phyloP scores from a whole-genome alignment of 2,888 invertebrate species.

The Drosophila barbarae region DNA sequence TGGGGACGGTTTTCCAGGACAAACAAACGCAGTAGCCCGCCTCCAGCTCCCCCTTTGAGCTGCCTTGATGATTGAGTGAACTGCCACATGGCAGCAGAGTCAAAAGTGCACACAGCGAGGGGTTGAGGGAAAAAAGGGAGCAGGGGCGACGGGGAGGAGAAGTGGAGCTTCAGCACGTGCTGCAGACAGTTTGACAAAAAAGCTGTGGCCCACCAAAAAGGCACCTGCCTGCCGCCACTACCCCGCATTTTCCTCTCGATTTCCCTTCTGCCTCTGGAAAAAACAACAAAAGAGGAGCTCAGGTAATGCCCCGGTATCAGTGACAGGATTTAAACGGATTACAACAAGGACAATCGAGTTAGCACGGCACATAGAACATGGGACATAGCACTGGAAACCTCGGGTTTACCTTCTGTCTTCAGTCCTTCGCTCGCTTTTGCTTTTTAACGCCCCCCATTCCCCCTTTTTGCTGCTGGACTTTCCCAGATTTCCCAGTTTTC shows the following conservation, averaged over 20 bases:
- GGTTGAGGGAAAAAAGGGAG: too few species aligned
- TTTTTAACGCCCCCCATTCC: constrained; percentile 6
- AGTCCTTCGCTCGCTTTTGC: constrained; percentile 4
- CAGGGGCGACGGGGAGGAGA: background rate
- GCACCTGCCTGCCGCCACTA: constrained; percentile 2
- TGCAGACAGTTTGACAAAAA: constrained; percentile 74
- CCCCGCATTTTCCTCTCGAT: background rate
- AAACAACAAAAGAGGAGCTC: constrained; percentile 33
- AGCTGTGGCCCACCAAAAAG: constrained; percentile 58
- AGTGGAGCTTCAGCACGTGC: constrained; percentile 65
- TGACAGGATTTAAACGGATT: constrained; percentile 75
- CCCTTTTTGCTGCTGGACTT: background rate
- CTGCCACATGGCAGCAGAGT: constrained; percentile 63
- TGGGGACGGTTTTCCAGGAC: constrained; percentile 18
- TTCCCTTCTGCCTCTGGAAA: background rate
- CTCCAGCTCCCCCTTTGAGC: constrained; percentile 21
- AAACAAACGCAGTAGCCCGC: constrained; percentile 62
- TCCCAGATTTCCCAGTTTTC: background rate
- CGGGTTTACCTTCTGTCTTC: constrained; percentile 21
- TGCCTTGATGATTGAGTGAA: constrained; percentile 74
- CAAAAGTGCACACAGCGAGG: constrained; percentile 19
- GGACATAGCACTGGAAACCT: constrained; percentile 15
- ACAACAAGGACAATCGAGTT: constrained; percentile 73
- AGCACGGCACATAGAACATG: constrained; percentile 56
- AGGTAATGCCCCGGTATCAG: constrained; percentile 72